Evolutionary conservation across 2,888 invertebrate species (phyloP), one percentile per base, ranked within the genome.

Genomic region (Hanleya hanleyi): DNA sequence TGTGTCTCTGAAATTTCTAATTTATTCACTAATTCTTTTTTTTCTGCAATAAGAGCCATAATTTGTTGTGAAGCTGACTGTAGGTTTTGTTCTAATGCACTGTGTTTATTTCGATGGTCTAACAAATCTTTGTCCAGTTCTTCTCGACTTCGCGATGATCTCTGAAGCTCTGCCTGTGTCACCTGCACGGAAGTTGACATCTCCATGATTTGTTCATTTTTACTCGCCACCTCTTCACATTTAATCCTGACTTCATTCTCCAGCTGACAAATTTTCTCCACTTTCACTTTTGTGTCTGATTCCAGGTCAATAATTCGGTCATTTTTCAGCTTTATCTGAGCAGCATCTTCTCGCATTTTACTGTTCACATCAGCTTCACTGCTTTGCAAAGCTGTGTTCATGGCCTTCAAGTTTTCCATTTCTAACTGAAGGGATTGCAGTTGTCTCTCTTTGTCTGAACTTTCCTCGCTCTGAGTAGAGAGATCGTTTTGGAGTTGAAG

Each of bases 151-250:
- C 29, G 5, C 29, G 26, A 57, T 29, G 57, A 57, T 22, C 26
- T 57, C 32, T 57, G 57, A 15, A 57, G 57, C 32, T 57, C 7
- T 15, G 18, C 57, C 4, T 57, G 57, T 22, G 26, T 7, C 15
- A 15, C 12, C 32, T 57, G 22, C 22, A 26, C 57, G 15, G 57
- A 57, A 2, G 29, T 26, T 29, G 7, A 29, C 57, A 57, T 76
- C 69, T 81, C 79, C 74, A 76, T 77, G 33, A 76, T 67, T 36
- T 65, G 22, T 29, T 72, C 62, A 47, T 70, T 75, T 32, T 77
- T 71, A 41, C 70, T 76, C 15, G 41, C 57, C 32, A 38, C 51
- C 38, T 62, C 65, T 12, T 32, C 35, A 41, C 70, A 49, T 32
- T 73, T 74, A 9, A 18, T 6, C 36, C 3, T 2, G 32, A 57